phyloP scores from a whole-genome alignment of 2,113 vertebrate genomes.

The Cygnus atratus region DNA sequence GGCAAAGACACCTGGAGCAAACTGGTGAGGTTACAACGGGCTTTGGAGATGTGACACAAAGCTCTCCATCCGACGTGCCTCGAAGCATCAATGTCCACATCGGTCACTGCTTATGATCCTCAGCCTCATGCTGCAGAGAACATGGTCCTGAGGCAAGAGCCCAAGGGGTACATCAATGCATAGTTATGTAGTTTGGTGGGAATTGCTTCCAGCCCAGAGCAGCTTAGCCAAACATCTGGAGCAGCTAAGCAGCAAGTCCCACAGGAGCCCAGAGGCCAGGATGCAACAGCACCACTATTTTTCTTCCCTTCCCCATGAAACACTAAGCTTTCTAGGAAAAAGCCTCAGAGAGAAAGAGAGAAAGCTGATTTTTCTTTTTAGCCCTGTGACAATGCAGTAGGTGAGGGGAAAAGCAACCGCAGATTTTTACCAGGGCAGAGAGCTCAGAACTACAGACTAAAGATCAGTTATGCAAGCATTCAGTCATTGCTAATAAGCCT shows the following conservation, averaged over 20 bases:
- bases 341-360: background rate
- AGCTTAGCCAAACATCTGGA: background rate
- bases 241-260: background rate
- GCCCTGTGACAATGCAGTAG: fast-evolving
- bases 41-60: background rate
- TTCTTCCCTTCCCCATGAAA: background rate
- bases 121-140: background rate
- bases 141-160: fast-evolving
- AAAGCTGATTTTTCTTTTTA: background rate
- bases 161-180: background rate
- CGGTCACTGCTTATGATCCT: background rate
- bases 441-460: background rate
- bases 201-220: background rate
- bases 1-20: background rate
- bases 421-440: background rate
- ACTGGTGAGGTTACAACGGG: fast-evolving
- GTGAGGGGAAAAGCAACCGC: background rate
- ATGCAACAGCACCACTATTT: background rate
- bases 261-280: background rate
- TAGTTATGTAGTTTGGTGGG: background rate
- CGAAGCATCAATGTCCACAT: background rate
- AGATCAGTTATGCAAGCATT: background rate
- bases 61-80: background rate
- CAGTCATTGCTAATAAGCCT: background rate
- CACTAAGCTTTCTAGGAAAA: background rate